Percentiles rank a stretch among this genome's conserved stretches.
Evolutionary conservation across 1,140 invertebrate species (phyloP).

Genomic region (Euborellia annulipes): DNA sequence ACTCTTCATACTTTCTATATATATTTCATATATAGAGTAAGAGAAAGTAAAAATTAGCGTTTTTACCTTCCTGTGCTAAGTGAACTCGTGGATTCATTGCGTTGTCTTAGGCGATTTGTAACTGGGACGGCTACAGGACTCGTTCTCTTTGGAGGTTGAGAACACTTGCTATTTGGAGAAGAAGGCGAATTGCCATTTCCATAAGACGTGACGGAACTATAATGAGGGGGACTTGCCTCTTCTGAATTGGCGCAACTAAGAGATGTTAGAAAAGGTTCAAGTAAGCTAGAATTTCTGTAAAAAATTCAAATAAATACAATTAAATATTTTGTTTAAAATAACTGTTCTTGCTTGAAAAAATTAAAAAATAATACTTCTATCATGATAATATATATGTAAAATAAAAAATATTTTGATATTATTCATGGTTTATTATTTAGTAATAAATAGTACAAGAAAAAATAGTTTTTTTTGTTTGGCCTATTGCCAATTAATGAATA

Average conservation of each 20-base stretch:
- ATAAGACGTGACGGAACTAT: conserved; percentile 17
- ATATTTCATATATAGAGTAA: no score
- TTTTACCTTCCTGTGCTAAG: conserved; percentile 30
- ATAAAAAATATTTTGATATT: no score
- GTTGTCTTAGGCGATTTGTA: conserved; percentile 31
- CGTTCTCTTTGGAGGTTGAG: conserved; percentile 30
- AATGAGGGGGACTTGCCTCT: not conserved
- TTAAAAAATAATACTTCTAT: no score
- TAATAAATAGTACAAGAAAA: no score
- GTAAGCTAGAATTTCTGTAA: conserved; percentile 3
- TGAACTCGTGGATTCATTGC: conserved; percentile 37
- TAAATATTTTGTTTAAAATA: not conserved
- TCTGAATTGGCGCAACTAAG: conserved; percentile 1
- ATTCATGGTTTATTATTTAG: no score
- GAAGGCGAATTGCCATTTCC: conserved; percentile 21
- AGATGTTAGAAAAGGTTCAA: conserved; percentile 22
- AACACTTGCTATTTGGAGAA: conserved; percentile 25
- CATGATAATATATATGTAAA: no score
- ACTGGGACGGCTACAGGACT: conserved; percentile 41
- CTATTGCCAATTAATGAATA: no score
- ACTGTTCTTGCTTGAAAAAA: no score
- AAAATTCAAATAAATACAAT: not conserved
- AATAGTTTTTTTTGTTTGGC: no score
- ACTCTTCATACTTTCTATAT: no score
- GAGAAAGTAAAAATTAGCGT: no score